Conservation (phyloP, 1,140 invertebrate species). For the Procambarus clarkii region DNA sequence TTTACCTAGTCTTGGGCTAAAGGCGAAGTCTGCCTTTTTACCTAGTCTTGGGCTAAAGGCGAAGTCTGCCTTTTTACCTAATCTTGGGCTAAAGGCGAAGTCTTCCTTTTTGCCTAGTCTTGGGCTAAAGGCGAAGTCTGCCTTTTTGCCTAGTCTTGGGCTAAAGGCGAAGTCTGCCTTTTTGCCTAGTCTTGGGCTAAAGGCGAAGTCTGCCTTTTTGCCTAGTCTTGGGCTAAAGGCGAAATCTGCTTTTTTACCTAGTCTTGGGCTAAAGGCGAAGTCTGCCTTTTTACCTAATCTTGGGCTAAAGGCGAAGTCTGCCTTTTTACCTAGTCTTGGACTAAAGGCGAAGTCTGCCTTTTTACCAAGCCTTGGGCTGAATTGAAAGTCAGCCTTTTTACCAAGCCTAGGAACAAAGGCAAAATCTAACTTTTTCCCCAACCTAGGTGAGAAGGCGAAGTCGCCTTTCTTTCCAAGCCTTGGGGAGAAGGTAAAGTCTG, state of each 20-base stretch:
- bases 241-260: conserved; percentile 20
- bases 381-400: conserved; percentile 7
- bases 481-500: conserved; percentile 30
- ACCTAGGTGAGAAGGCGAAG: conserved; percentile 16
- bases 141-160: conserved; percentile 30
- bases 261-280: conserved; percentile 18
- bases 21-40: conserved; percentile 42
- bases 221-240: conserved; percentile 40
- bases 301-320: neutral
- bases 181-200: conserved; percentile 42
- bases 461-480: too few species aligned
- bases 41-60: conserved; percentile 19
- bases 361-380: neutral
- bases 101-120: conserved; percentile 22
- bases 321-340: neutral
- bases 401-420: conserved; percentile 38
- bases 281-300: conserved; percentile 16
- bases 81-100: conserved; percentile 16
- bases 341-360: conserved; percentile 14
- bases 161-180: conserved; percentile 38
- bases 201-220: conserved; percentile 13
- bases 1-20: conserved; percentile 43
- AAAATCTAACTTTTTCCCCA: neutral
- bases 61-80: conserved; percentile 35
- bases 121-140: conserved; percentile 22